A percentile compares a stretch with the other conserved stretches of the same genome.
These are phyloP conservation scores for Syngnathoides biaculeatus DNA, from an alignment of 2,113 vertebrate species.

Conservation along the genomic window DNA sequence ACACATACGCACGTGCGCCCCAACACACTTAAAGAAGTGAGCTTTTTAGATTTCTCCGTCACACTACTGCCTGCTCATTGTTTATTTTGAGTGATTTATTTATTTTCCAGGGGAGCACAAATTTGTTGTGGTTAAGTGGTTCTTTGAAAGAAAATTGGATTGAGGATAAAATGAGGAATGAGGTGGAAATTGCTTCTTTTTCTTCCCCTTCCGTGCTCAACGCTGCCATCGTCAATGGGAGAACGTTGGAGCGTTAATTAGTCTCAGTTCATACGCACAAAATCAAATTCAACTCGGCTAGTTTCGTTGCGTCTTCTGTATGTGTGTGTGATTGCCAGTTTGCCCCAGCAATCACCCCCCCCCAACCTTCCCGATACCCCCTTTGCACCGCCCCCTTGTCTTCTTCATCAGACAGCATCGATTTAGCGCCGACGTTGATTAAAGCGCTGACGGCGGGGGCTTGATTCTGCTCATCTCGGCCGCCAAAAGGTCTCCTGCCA, in stretches of 20 bases:
- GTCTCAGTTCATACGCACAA: neutral
- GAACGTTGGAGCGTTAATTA: neutral
- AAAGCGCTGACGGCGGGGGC: neutral
- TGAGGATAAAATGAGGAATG: neutral
- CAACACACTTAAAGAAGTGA: neutral
- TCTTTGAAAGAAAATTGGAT: slow-evolving; percentile 5
- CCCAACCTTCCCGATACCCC: too few species aligned
- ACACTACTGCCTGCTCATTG: slow-evolving; percentile 8
- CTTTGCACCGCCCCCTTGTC: neutral
- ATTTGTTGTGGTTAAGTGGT: slow-evolving; percentile 6
- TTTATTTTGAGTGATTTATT: neutral
- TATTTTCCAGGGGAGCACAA: neutral
- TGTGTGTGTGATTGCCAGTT: neutral
- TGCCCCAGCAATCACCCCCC: neutral
- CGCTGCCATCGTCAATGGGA: neutral
- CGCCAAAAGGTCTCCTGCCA: neutral
- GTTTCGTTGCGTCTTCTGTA: neutral
- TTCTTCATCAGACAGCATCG: neutral
- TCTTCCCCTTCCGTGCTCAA: neutral
- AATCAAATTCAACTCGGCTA: neutral
- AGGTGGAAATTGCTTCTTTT: neutral
- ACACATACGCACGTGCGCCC: neutral
- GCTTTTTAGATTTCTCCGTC: slow-evolving; percentile 2
- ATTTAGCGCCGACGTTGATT: slow-evolving; percentile 1
- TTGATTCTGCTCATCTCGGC: neutral